Base-by-base conservation (phyloP, 2,888 invertebrate genomes). In the Patella depressa region DNA sequence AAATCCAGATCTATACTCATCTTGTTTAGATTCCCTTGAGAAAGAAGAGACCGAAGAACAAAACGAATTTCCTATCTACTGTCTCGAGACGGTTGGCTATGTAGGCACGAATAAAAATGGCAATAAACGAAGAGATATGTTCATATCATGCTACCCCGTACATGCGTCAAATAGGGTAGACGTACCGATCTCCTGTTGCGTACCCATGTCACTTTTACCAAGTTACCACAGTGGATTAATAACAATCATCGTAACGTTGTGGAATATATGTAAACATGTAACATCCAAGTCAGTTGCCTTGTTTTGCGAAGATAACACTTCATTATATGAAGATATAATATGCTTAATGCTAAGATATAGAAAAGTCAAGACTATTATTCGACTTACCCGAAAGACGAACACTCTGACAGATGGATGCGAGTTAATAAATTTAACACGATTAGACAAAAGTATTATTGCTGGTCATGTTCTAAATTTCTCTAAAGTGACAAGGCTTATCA, bases 131-230 rank as follows among this genome's bases (percentile, higher is more conserved):
- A 45, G 9, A 45, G 65, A 65, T 19, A 19, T 65, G 12, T 19
- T 65, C n/a, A 19, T 65, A 65, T 65, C 65, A 19, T 65, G 65
- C 12, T 65, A 19, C 19, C 65, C 65, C n/a, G 65, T 65, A 17
- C 65, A n/a, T 19, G 65, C 65, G 19, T 65, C 65, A 19, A 65
- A 65, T 65, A 65, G 19, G 65, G 65, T 65, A n/a, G 65, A 19
- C 17, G 19, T 65, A 19, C 65, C 65, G 5, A 5, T 65, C n/a
- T 65, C 65, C 11, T 65, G 65, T 65, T 65, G 65, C 12, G 19
- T 65, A 19, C 65, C 65, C 19, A n/a, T 65, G 19, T 19, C 65
- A 19, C 19, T 19, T 11, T 19, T 65, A 65, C 65, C 65, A 14
- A 11, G 7, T 9, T 65, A 65, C 65, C n/a, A 65, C 0, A 17